Evolutionary conservation across 2,888 invertebrate species (phyloP).

Genomic region (Lasioglossum morio): DNA sequence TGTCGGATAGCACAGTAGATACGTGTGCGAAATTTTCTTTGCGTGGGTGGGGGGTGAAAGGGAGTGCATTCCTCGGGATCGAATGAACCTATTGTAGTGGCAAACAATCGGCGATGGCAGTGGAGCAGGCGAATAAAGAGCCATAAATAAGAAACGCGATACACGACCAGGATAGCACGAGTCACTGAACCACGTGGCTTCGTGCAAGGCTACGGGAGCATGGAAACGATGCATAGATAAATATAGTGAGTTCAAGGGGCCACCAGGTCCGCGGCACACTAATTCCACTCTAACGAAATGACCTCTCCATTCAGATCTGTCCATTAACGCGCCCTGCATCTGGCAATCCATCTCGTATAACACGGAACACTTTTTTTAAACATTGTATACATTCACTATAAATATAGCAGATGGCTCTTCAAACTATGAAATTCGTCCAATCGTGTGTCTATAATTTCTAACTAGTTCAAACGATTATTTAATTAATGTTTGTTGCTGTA

Average conservation of each 20-base stretch:
- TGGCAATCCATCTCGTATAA: neutral
- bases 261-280: neutral
- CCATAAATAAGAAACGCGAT: conserved; percentile 29
- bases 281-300: neutral
- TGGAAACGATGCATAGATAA: conserved; percentile 39
- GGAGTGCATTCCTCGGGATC: conserved; percentile 27
- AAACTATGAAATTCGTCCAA: too few species aligned
- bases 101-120: conserved; percentile 17
- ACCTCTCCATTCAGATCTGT: neutral
- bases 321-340: neutral
- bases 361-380: neutral
- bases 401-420: neutral
- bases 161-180: neutral
- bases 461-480: neutral
- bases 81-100: conserved; percentile 8
- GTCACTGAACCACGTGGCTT: conserved; percentile 24
- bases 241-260: conserved; percentile 20
- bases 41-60: neutral
- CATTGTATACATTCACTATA: neutral
- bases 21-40: neutral
- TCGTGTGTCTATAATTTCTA: neutral
- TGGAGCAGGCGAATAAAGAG: conserved; percentile 6
- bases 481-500: too few species aligned
- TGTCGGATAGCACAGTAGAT: neutral
- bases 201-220: conserved; percentile 15